A percentile compares a stretch with the other conserved stretches of the same genome.
Evolutionary conservation across 2,888 invertebrate genomes (phyloP).

Genomic region (Ectemnius cavifrons): DNA sequence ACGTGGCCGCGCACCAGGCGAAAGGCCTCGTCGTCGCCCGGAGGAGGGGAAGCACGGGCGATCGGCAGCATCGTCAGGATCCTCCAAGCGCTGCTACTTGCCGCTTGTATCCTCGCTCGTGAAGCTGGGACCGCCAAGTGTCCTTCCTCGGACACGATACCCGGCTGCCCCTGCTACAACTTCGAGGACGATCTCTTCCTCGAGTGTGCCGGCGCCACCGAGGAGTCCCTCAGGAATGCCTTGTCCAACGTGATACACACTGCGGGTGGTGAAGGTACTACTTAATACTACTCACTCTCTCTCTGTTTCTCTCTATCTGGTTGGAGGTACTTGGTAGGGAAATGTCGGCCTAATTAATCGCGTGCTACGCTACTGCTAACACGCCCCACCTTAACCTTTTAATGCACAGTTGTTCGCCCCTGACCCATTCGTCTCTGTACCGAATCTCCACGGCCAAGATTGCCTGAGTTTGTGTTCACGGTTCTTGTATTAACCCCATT

Average conservation of each 20-base stretch:
- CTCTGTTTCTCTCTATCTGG: too few species aligned
- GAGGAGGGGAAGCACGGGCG: slow-evolving; percentile 46
- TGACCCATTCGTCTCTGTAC: too few species aligned
- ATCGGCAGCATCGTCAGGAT: slow-evolving; percentile 57
- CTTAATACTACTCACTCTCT: too few species aligned
- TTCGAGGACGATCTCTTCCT: slow-evolving; percentile 94
- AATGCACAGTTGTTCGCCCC: too few species aligned
- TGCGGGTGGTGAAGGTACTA: slow-evolving; percentile 74
- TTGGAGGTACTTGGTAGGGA: too few species aligned
- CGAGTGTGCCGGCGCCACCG: slow-evolving; percentile 92
- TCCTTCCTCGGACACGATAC: slow-evolving; percentile 87
- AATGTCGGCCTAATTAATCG: too few species aligned
- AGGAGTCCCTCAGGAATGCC: slow-evolving; percentile 86
- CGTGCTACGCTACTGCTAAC: too few species aligned
- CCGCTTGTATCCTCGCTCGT: slow-evolving; percentile 70
- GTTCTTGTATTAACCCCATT: too few species aligned
- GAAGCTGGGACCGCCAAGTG: slow-evolving; percentile 80
- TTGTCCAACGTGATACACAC: slow-evolving; percentile 82
- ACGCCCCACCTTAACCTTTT: too few species aligned
- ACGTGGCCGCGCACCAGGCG: slow-evolving; percentile 74
- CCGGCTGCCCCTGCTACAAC: slow-evolving; percentile 94
- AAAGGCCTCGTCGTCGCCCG: slow-evolving; percentile 69
- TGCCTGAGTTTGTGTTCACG: too few species aligned
- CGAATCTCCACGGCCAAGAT: background rate
- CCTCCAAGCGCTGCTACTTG: slow-evolving; percentile 67